Evolutionary conservation across 2,113 vertebrate genomes (phyloP).

Genomic region (Notiomystis cincta): DNA sequence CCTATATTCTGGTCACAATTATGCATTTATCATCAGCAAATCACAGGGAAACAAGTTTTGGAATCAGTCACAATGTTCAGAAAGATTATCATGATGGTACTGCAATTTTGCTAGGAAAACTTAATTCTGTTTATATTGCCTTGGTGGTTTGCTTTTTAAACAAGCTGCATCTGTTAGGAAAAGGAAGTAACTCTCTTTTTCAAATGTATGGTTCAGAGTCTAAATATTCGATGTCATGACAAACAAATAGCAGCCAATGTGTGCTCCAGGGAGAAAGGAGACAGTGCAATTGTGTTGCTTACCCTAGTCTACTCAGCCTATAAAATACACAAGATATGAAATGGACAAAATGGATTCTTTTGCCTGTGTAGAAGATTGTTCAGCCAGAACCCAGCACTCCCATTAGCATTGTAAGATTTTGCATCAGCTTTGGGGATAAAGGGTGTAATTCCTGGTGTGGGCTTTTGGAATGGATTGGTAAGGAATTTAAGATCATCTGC

Average conservation of each 20-base stretch:
- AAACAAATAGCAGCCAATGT: neutral
- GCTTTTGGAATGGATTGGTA: neutral
- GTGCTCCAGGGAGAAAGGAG: neutral
- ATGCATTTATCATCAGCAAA: neutral
- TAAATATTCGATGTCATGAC: neutral
- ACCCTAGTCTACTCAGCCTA: neutral
- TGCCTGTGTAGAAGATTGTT: rapidly evolving
- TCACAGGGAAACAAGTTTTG: neutral
- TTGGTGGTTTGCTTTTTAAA: neutral
- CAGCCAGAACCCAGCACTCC: neutral
- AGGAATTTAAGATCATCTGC: neutral
- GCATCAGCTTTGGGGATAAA: neutral
- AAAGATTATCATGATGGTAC: neutral
- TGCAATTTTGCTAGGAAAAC: slow-evolving; percentile 18
- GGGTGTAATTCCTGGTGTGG: rapidly evolving
- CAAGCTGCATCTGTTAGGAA: neutral
- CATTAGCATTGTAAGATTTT: rapidly evolving
- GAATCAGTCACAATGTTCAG: neutral
- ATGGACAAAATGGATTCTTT: neutral
- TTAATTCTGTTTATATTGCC: neutral
- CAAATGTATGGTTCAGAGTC: neutral
- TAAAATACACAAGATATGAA: neutral
- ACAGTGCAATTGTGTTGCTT: neutral
- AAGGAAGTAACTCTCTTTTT: neutral
- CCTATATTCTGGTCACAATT: neutral